phyloP scores from a whole-genome alignment of 2,888 invertebrate genomes.

The Eueremaeus valkanovi region DNA sequence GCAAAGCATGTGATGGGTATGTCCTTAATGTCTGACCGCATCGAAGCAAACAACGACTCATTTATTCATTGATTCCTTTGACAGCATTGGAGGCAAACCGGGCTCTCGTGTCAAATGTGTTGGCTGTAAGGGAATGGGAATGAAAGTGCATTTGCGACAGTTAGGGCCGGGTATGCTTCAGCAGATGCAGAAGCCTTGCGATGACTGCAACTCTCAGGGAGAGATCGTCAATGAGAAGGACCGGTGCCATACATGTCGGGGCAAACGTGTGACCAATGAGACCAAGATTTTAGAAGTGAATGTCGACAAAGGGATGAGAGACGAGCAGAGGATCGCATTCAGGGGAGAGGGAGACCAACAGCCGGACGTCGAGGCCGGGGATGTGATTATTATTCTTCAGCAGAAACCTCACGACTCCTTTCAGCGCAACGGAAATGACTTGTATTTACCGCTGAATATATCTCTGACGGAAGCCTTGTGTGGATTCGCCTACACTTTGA shows the following conservation, averaged over 20 bases:
- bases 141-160: constrained; percentile 69
- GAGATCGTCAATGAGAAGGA: constrained; percentile 71
- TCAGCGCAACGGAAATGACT: constrained; percentile 67
- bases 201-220: constrained; percentile 56
- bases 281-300: constrained; percentile 79
- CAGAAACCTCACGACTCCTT: constrained; percentile 74
- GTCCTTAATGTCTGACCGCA: constrained; percentile 47
- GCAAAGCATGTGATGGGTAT: constrained; percentile 69
- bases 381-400: constrained; percentile 80
- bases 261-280: constrained; percentile 76
- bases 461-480: constrained; percentile 83
- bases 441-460: constrained; percentile 66
- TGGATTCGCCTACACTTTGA: constrained; percentile 77
- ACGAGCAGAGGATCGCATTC: constrained; percentile 79
- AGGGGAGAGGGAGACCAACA: constrained; percentile 84
- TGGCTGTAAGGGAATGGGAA: constrained; percentile 71
- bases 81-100: constrained; percentile 63
- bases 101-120: constrained; percentile 66
- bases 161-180: constrained; percentile 62
- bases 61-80: constrained; percentile 41
- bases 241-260: constrained; percentile 74
- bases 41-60: constrained; percentile 11
- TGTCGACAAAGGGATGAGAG: constrained; percentile 82
- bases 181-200: constrained; percentile 52
- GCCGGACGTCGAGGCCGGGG: constrained; percentile 78